A percentile compares a stretch with the other conserved stretches of the same genome.
Conservation (phyloP, 2,797 vertebrate genomes). For the Gila robusta region DNA sequence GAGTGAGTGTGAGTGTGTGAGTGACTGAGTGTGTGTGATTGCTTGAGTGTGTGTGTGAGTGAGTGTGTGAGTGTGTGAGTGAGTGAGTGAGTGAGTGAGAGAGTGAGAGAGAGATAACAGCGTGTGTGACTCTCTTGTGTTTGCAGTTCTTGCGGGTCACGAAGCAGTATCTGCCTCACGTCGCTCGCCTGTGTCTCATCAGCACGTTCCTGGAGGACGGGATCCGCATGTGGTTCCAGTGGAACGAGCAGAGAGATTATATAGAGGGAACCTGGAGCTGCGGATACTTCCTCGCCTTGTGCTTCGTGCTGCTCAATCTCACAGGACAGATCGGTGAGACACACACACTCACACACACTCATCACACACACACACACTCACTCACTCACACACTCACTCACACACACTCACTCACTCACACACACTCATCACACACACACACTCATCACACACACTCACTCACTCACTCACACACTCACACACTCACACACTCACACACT, state of each 20-base stretch:
- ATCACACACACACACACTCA: background rate
- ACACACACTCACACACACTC: rapidly evolving
- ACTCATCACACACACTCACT: too few relatives aligned
- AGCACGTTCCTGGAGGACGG: constrained; percentile 98
- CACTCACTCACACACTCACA: too few relatives aligned
- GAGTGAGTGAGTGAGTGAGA: background rate
- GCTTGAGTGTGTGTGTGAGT: too few relatives aligned
- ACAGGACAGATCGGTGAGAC: constrained; percentile 91
- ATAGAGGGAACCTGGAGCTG: constrained; percentile 95
- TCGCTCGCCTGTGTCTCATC: constrained; percentile 95
- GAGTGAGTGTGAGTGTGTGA: too few relatives aligned
- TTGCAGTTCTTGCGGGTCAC: constrained; percentile 92
- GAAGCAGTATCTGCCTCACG: constrained; percentile 95
- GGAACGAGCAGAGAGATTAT: constrained; percentile 97
- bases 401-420: too few relatives aligned
- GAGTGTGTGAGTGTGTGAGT: rapidly evolving
- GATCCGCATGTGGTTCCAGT: constrained; percentile 99
- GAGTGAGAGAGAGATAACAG: background rate
- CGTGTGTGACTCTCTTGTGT: background rate
- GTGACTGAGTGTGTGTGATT: too few relatives aligned
- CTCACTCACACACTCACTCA: background rate
- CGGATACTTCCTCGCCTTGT: constrained; percentile 92
- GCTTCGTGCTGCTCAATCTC: constrained; percentile 95
- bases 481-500: too few relatives aligned
- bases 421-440: too few relatives aligned